Conservation (phyloP, 1,140 invertebrate species). For the Ectropis grisescens region DNA sequence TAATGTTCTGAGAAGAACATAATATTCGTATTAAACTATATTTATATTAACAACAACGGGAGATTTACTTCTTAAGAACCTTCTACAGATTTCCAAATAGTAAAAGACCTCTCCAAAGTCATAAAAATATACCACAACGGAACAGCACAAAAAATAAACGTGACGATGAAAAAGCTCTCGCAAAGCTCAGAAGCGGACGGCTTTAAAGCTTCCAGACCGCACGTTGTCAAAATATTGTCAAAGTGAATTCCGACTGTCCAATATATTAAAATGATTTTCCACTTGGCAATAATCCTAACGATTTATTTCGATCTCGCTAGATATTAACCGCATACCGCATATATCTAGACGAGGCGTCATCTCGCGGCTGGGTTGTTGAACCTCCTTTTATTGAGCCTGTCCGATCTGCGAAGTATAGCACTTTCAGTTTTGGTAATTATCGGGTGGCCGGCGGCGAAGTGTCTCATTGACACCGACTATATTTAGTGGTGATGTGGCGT, state of each 20-base stretch:
- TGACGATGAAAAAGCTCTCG: constrained; percentile 28
- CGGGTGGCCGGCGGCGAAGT: constrained; percentile 19
- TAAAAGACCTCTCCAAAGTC: too few species aligned
- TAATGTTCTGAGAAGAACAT: too few species aligned
- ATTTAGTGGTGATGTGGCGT: constrained; percentile 42
- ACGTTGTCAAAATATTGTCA: constrained; percentile 68
- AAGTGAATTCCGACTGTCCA: constrained; percentile 61
- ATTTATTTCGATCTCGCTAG: constrained; percentile 62
- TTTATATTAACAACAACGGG: too few species aligned
- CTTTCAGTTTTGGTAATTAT: constrained; percentile 28
- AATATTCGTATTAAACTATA: too few species aligned
- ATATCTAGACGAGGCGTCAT: constrained; percentile 51
- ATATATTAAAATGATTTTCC: constrained; percentile 65
- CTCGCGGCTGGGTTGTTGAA: constrained; percentile 53
- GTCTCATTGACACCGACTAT: constrained; percentile 33
- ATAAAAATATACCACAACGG: not conserved
- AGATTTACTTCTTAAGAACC: too few species aligned
- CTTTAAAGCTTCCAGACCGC: constrained; percentile 52
- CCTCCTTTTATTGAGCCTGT: constrained; percentile 38
- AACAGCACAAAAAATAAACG: constrained; percentile 36
- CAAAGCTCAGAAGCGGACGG: constrained; percentile 19
- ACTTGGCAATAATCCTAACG: constrained; percentile 66
- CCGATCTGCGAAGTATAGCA: constrained; percentile 13
- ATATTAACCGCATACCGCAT: constrained; percentile 61
- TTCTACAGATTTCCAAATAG: too few species aligned